phyloP scores from a whole-genome alignment of 23 tunicate genomes.

The Diplosoma virens region DNA sequence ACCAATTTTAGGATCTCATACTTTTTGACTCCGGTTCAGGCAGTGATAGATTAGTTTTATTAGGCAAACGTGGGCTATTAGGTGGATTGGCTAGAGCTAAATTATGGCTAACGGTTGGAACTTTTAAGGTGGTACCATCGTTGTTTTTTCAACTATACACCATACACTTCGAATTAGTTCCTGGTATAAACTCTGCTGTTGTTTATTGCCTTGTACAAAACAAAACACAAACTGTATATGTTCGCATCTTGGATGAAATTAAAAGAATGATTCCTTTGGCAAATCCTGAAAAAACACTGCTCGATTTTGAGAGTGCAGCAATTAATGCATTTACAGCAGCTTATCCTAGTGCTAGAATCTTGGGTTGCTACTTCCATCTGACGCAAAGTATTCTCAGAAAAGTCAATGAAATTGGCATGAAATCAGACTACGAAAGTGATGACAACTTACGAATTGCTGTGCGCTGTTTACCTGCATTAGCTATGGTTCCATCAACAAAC shows the following conservation, averaged over 20 bases:
- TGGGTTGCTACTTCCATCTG: conserved; percentile 36
- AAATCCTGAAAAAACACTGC: neutral
- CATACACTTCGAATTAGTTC: conserved; percentile 18
- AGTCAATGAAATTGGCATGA: conserved; percentile 32
- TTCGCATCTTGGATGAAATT: conserved; percentile 2
- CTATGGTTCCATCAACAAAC: conserved; percentile 30
- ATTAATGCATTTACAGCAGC: neutral
- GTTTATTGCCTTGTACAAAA: conserved; percentile 24
- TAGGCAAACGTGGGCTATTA: too few relatives aligned
- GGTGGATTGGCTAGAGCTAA: neutral
- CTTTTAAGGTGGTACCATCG: conserved; percentile 27
- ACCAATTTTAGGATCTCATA: neutral
- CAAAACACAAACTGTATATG: conserved; percentile 34
- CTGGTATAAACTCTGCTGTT: conserved; percentile 20
- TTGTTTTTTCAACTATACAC: conserved; percentile 26
- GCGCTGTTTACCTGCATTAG: conserved; percentile 28
- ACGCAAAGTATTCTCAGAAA: conserved; percentile 30
- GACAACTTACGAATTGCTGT: conserved; percentile 36
- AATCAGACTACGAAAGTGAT: conserved; percentile 38
- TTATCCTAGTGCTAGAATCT: conserved; percentile 24
- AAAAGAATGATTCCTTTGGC: conserved; percentile 18
- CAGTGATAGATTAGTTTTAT: neutral
- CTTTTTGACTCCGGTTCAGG: too few relatives aligned
- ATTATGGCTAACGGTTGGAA: neutral
- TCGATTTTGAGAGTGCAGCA: neutral